Percentiles rank a stretch among this genome's conserved stretches.
Evolutionary conservation across 2,113 vertebrate species (phyloP).

Genomic region (Isurus oxyrinchus): DNA sequence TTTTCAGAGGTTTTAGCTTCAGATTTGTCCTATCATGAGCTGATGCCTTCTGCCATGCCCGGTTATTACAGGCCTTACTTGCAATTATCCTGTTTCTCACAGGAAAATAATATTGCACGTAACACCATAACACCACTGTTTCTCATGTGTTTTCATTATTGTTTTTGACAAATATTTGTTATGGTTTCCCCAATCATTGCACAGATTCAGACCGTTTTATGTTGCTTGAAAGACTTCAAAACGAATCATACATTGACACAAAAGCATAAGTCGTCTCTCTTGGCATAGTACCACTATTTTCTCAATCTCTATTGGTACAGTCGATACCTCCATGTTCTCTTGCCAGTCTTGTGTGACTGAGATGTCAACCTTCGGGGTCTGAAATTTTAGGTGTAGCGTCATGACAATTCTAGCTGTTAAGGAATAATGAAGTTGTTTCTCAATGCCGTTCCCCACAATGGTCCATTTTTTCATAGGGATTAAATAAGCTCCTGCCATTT

Average conservation of each 20-base stretch:
- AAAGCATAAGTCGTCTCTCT: background rate
- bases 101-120: background rate
- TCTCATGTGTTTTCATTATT: background rate
- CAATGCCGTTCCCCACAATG: background rate
- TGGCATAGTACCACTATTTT: background rate
- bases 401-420: background rate
- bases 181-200: background rate
- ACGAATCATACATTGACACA: background rate
- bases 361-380: background rate
- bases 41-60: background rate
- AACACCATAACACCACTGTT: background rate
- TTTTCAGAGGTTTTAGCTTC: background rate
- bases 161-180: background rate
- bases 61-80: background rate
- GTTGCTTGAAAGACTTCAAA: background rate
- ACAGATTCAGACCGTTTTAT: background rate
- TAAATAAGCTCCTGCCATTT: constrained; percentile 18
- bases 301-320: background rate
- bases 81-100: background rate
- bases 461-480: background rate
- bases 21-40: background rate
- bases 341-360: background rate
- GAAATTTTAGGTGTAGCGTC: background rate
- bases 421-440: background rate
- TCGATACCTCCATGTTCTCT: background rate